phyloP scores from a whole-genome alignment of 2,797 vertebrate genomes.

The Lutra lutra region DNA sequence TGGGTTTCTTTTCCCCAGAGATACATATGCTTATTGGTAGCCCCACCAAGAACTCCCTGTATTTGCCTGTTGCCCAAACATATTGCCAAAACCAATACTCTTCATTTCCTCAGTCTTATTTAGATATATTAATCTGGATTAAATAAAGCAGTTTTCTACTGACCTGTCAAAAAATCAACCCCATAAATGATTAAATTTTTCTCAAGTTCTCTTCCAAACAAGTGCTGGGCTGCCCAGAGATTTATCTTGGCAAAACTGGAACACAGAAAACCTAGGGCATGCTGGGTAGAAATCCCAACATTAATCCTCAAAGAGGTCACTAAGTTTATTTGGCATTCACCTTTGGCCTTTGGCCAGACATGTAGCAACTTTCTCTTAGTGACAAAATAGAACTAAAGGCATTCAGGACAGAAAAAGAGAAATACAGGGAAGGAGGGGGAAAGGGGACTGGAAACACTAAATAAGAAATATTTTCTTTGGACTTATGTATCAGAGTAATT shows the following conservation, averaged over 20 bases:
- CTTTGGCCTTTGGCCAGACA: conserved; percentile 52
- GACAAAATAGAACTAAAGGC: conserved; percentile 63
- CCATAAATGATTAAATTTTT: conserved; percentile 63
- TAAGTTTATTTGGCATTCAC: conserved; percentile 64
- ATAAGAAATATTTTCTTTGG: conserved; percentile 17
- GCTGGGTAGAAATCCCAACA: conserved; percentile 40
- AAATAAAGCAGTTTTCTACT: conserved; percentile 61
- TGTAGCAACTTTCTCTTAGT: conserved; percentile 68
- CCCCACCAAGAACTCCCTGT: not conserved
- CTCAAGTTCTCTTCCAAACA: conserved; percentile 60
- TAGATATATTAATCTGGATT: conserved; percentile 49
- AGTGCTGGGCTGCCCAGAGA: conserved; percentile 40
- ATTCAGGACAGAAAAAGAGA: not conserved
- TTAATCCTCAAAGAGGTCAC: conserved; percentile 21
- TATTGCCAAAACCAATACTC: conserved; percentile 57
- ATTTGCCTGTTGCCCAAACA: conserved; percentile 11
- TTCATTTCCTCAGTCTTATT: conserved; percentile 46
- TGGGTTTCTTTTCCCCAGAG: not conserved
- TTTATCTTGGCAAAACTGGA: conserved; percentile 71
- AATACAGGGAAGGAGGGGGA: not conserved
- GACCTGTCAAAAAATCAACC: conserved; percentile 57
- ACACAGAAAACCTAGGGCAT: not conserved
- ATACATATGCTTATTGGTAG: not conserved
- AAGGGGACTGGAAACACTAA: not conserved
- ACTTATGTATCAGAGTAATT: not conserved